These are phyloP conservation scores for Cirrhinus molitorella DNA, from an alignment of 2,797 vertebrate genomes.

Conservation along the genomic window DNA sequence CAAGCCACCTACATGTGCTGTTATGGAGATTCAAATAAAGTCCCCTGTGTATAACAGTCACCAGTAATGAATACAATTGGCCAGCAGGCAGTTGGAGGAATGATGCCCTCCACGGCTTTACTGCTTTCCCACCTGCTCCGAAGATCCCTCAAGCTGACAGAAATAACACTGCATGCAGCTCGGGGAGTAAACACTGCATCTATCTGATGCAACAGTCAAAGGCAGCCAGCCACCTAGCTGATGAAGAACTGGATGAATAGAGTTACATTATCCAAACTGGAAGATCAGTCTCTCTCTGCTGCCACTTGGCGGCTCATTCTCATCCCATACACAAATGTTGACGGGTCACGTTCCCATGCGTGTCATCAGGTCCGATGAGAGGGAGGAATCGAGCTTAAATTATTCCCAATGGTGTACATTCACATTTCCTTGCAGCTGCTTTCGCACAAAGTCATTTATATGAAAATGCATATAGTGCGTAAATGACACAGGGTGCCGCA, in stretches of 20 bases:
- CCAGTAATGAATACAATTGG: slow-evolving; percentile 56
- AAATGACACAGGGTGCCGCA: neutral
- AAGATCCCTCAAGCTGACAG: slow-evolving; percentile 59
- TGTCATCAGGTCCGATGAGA: slow-evolving; percentile 12
- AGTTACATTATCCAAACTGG: slow-evolving; percentile 49
- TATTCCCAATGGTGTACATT: slow-evolving; percentile 26
- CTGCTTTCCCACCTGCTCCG: slow-evolving; percentile 50
- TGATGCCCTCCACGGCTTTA: slow-evolving; percentile 53
- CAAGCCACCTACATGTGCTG: slow-evolving; percentile 34
- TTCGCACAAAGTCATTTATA: neutral
- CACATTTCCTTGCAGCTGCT: slow-evolving; percentile 2
- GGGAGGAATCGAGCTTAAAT: neutral
- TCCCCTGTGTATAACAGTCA: slow-evolving; percentile 52
- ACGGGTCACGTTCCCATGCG: slow-evolving; percentile 30
- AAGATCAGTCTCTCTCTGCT: slow-evolving; percentile 45
- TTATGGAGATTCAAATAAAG: slow-evolving; percentile 44
- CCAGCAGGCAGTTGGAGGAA: slow-evolving; percentile 51
- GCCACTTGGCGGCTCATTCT: slow-evolving; percentile 35
- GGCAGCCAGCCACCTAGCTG: slow-evolving; percentile 25
- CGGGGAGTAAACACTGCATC: slow-evolving; percentile 60
- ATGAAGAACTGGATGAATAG: slow-evolving; percentile 37
- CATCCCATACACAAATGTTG: slow-evolving; percentile 24
- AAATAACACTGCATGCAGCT: slow-evolving; percentile 61
- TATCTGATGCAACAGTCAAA: slow-evolving; percentile 57
- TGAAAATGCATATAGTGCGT: slow-evolving; percentile 13